Evolutionary conservation across 2,888 invertebrate genomes (phyloP), one percentile per base, ranked within the genome.

Genomic region (Syritta pipiens): DNA sequence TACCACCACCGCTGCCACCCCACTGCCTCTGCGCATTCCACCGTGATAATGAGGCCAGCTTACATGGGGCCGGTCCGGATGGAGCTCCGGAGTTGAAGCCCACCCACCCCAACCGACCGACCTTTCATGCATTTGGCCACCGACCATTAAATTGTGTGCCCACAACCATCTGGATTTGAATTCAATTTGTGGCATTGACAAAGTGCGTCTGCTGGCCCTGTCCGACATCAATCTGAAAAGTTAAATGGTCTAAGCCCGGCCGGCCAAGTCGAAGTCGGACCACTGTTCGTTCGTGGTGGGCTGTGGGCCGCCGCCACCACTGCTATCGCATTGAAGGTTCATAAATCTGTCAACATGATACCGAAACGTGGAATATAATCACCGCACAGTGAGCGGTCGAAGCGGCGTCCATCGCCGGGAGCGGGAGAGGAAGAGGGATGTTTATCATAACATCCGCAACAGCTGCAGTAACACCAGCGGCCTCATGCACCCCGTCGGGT

Each of bases 161-260:
- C 74, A 46, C 67, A 79, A 55, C 67, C 79, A 74, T 79, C 67
- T 79, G 74, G 67, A 74, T 74, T 62, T 68, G 62, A 79, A 79
- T 79, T 68, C 79, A 74, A 79, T 79, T 79, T 74, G 79, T 79
- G 79, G 79, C 79, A 68, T 62, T 79, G 79, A 79, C 72, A 79
- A 68, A 79, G 67, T 79, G 68, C 67, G 74, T 74, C 67, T 72
- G 55, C 68, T 51, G 49, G 57, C 49, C 67, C 30, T 63, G 67
- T 57, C 37, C 57, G 37, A 62, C 79, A 68, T 79, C 72, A 68
- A 79, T 68, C 74, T 74, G 55, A 46, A 79, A 74, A 74, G 74
- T 68, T 57, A 68, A 79, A 68, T 68, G 79, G 40, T 35, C 60
- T 44, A 44, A 37, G 20, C 35, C n/a, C 28, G 28, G 35, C 10